Evolutionary conservation across 2,888 invertebrate species (phyloP), one percentile per base, ranked within the genome.

Genomic region (Caenorhabditis becei): DNA sequence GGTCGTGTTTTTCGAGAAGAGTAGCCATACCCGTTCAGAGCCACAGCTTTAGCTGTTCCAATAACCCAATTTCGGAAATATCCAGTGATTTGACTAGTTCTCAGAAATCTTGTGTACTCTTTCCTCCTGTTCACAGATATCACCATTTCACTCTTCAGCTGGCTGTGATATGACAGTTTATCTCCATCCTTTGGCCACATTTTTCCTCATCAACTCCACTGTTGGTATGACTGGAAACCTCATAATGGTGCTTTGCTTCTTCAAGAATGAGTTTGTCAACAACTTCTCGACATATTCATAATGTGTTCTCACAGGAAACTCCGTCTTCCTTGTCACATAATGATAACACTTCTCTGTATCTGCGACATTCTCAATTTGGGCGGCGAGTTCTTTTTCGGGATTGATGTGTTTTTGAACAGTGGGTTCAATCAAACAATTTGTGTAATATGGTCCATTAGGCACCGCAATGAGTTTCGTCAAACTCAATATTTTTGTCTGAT

Each of bases 311-410:
- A n/a, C n/a, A 70, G 70, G 35, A 41, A 47, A 18, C 20, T 70
- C 14, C 58, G 79, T 2, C 61, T 61, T 8, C 72, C 79, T 5
- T 79, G 79, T 53, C 79, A 79, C 37, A 37, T 79, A 11, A 23
- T 79, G 11, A 79, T 79, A 4, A 58, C 66, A 0, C 18, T 79
- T 3, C 65, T 65, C 11, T 79, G 71, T 47, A 11, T 65, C 4
- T 58, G 66, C 14, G 79, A 79, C 18, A 24, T 66, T n/a, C 26
- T 79, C 5, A 72, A 79, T 53, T 35, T 71, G 20, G 32, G 44
- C n/a, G 79, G 72, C n/a, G 72, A 79, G 47, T 79, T 72, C 20
- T 63, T 63, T 8, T 78, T 71, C 11, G n/a, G 41, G 2, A 7
- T 41, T 2, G 41, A 41, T 11, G 41, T 41, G 41, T 41, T 41